phyloP scores from a whole-genome alignment of 2,113 vertebrate species.

The Ameiurus melas region DNA sequence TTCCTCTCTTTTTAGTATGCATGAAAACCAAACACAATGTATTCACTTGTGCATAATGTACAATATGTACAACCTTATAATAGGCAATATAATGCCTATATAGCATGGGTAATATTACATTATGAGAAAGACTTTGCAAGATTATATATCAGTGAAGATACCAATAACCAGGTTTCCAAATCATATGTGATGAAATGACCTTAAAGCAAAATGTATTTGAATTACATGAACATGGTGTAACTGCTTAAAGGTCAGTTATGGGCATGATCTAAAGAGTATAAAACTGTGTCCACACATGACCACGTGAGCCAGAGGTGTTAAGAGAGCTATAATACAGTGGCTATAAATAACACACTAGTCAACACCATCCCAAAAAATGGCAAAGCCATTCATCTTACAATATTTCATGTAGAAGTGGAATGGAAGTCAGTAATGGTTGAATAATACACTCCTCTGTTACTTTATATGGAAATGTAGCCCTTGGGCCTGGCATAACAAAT shows the following conservation, averaged over 20 bases:
- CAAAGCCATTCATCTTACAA: slow-evolving; percentile 65
- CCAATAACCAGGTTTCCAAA: neutral
- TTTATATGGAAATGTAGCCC: slow-evolving; percentile 77
- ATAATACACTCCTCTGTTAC: slow-evolving; percentile 73
- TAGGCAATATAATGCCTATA: neutral
- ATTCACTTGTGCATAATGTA: neutral
- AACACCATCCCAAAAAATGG: slow-evolving; percentile 64
- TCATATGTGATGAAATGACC: slow-evolving; percentile 4
- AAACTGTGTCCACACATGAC: slow-evolving; percentile 13
- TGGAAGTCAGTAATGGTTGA: slow-evolving; percentile 69
- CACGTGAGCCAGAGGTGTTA: slow-evolving; percentile 48
- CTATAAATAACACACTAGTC: slow-evolving; percentile 65
- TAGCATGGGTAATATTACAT: neutral
- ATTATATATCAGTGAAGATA: neutral
- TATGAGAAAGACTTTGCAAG: neutral
- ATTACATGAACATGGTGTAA: slow-evolving; percentile 5
- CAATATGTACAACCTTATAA: too few relatives aligned
- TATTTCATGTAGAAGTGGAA: slow-evolving; percentile 57
- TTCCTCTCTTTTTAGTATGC: neutral
- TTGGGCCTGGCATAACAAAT: slow-evolving; percentile 71
- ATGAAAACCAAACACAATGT: neutral
- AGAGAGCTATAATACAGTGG: slow-evolving; percentile 57
- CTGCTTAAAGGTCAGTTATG: slow-evolving; percentile 30
- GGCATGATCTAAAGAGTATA: slow-evolving; percentile 19
- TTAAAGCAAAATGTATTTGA: slow-evolving; percentile 21